Conservation (phyloP, 1,140 invertebrate species). For the Drosophila simulans region DNA sequence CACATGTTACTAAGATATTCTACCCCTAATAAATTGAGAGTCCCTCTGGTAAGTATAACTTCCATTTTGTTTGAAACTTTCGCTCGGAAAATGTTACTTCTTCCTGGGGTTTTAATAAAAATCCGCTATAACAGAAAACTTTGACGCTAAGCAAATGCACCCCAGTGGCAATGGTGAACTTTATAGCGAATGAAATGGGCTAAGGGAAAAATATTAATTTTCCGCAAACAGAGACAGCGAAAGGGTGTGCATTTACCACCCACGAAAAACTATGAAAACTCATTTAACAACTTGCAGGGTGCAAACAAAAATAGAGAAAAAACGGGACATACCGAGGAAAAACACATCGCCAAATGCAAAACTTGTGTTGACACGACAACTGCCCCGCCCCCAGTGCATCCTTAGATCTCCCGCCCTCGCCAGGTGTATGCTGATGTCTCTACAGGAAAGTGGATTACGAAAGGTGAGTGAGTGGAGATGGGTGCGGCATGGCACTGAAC, state of each 20-base stretch:
- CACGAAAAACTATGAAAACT: slow-evolving; percentile 78
- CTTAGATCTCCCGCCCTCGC: slow-evolving; percentile 8
- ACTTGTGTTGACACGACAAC: slow-evolving; percentile 78
- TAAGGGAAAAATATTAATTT: slow-evolving; percentile 55
- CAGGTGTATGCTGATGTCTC: slow-evolving; percentile 20
- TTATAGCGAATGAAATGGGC: slow-evolving; percentile 42
- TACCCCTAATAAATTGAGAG: slow-evolving; percentile 1
- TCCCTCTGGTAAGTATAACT: slow-evolving; percentile 8
- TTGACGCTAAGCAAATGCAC: slow-evolving; percentile 52
- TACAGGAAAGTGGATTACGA: slow-evolving; percentile 53
- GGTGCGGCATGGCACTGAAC: slow-evolving; percentile 22
- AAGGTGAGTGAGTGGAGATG: not conserved
- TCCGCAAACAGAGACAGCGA: slow-evolving; percentile 31
- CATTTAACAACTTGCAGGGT: slow-evolving; percentile 71
- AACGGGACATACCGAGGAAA: slow-evolving; percentile 51
- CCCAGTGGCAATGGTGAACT: slow-evolving; percentile 41
- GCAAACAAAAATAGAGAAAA: not conserved
- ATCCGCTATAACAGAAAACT: slow-evolving; percentile 41
- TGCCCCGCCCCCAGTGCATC: slow-evolving; percentile 12
- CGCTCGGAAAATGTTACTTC: slow-evolving; percentile 36
- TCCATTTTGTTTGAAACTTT: slow-evolving; percentile 30
- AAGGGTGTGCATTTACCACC: slow-evolving; percentile 20
- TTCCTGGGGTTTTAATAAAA: slow-evolving; percentile 42
- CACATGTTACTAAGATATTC: not conserved
- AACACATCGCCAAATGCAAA: slow-evolving; percentile 75